These are phyloP conservation scores for Scalopus aquaticus DNA, from an alignment of 2,113 vertebrate genomes.

Conservation along the genomic window DNA sequence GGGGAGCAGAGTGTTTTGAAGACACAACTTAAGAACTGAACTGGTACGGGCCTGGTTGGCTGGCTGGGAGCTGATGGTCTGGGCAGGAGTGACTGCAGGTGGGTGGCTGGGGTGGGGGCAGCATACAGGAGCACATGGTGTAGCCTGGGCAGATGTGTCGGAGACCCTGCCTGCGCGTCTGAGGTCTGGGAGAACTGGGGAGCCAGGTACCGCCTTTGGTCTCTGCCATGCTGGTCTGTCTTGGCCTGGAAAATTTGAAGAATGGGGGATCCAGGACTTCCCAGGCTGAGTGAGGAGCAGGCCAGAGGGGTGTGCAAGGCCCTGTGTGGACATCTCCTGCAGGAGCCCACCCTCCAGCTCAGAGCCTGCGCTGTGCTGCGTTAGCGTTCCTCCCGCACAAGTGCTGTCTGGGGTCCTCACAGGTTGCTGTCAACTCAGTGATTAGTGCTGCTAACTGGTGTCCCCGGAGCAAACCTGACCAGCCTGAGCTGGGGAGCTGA, in stretches of 20 bases:
- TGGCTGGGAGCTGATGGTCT: background rate
- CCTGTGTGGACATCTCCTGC: background rate
- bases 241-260: background rate
- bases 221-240: background rate
- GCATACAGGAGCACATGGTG: background rate
- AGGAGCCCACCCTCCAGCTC: background rate
- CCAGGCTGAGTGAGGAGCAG: no score
- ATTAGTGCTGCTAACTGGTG: background rate
- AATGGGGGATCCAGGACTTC: background rate
- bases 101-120: background rate
- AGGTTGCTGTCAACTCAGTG: background rate
- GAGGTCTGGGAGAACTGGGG: background rate
- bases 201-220: background rate
- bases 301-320: no score
- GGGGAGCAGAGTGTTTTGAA: background rate
- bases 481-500: background rate
- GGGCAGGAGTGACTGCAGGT: background rate
- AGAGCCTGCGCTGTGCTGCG: background rate
- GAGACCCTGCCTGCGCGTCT: background rate
- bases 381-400: no score
- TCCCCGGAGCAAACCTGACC: background rate
- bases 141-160: no score
- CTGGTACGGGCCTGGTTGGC: background rate
- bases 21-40: background rate
- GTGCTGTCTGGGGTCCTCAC: no score